Percentiles rank a stretch among this genome's conserved stretches.
These are phyloP conservation scores for Conopomorpha cramerella DNA, from an alignment of 1,140 invertebrate species.

Conservation along the genomic window DNA sequence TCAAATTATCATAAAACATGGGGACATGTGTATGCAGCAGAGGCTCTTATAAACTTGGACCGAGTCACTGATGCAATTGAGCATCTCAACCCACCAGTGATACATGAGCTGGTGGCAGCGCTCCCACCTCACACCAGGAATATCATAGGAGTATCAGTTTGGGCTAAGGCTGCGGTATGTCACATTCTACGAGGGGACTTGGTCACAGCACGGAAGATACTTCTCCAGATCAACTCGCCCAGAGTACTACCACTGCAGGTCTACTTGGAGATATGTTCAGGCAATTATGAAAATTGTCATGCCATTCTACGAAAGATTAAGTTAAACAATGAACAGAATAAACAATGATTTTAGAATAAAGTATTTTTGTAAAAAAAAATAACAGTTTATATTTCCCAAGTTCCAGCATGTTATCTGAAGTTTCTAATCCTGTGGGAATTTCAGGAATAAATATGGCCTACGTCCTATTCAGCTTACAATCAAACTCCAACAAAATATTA, in stretches of 20 bases:
- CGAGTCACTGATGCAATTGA: constrained; percentile 83
- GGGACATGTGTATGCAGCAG: constrained; percentile 87
- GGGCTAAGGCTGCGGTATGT: constrained; percentile 52
- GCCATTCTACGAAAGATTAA: constrained; percentile 43
- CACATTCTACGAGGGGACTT: constrained; percentile 49
- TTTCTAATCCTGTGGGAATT: too few relatives aligned
- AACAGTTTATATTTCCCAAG: background rate
- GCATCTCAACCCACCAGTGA: constrained; percentile 79
- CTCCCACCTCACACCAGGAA: constrained; percentile 43
- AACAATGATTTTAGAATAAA: constrained; percentile 6
- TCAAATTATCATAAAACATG: constrained; percentile 71
- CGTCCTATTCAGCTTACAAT: too few relatives aligned
- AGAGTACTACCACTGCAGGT: constrained; percentile 48
- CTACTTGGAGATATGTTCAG: constrained; percentile 56
- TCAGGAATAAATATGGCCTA: too few relatives aligned
- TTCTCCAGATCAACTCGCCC: constrained; percentile 49
- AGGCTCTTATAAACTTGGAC: constrained; percentile 84
- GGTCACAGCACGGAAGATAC: constrained; percentile 41
- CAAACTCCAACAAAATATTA: too few relatives aligned
- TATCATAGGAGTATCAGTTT: constrained; percentile 46
- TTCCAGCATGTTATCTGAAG: too few relatives aligned
- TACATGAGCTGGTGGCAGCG: constrained; percentile 56
- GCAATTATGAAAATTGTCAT: constrained; percentile 54
- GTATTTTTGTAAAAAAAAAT: background rate
- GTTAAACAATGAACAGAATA: constrained; percentile 22